Base-by-base conservation (phyloP, 2,797 vertebrate genomes). In the Gymnocypris eckloni region DNA sequence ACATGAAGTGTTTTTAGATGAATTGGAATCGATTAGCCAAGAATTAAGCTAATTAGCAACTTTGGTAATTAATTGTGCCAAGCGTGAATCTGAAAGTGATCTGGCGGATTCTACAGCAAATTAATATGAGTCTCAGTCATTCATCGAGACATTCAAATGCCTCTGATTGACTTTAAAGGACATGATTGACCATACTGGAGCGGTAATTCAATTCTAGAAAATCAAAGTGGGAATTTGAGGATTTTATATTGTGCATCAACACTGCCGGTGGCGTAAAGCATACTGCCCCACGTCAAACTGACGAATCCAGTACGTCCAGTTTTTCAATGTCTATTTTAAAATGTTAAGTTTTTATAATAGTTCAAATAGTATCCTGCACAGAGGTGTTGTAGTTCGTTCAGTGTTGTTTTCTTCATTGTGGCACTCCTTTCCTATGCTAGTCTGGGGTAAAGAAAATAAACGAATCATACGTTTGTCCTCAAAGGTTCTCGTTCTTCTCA, bases 321-420 rank as follows among this genome's bases (percentile, higher is more conserved):
- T 92, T 91, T 84, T 87, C 89, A 86, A 88, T 87, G 88, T 89
- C 86, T 56, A 64, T 89, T 92, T 93, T 92, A 43, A 90, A 92
- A 90, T 82, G 85, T 87, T 86, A 88, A 86, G 76, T 73, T 90
- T 92, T 93, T 94, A 89, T 91, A 87, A 89, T 91, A 84, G 75
- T 89, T 85, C 69, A 85, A 64, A 59, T 86, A 85, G 72, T 89
- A 86, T 88, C 92, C 87, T 93, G 90, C 92, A 91, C 87, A 91
- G 87, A 89, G 76, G 82, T 89, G 86, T 87, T 87, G 82, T 88
- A 81, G 79, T 86, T 89, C 59, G 87, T 89, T 88, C 64, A 88
- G 77, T 82, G 87, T 81, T 82, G 86, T 91, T 61, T 59, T 89
- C 69, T 90, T 78, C 59, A 83, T 86, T 50, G 81, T 91, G 85